phyloP scores from a whole-genome alignment of 1,140 invertebrate genomes.

The Temnothorax curvispinosus region DNA sequence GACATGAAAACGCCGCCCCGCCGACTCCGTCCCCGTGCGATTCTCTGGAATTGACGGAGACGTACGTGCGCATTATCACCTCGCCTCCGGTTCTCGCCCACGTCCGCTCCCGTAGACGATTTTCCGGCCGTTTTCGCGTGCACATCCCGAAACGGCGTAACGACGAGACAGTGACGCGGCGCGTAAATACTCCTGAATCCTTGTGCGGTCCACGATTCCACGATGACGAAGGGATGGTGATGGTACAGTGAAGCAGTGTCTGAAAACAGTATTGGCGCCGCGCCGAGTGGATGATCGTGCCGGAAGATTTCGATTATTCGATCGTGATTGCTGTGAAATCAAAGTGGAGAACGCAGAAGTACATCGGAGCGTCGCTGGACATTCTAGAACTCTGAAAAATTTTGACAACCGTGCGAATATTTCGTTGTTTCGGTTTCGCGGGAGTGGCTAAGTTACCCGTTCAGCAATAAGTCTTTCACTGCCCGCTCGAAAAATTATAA shows the following conservation, averaged over 20 bases:
- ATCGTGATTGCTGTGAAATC: background rate
- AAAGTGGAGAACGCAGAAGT: slow-evolving; percentile 1
- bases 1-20: slow-evolving; percentile 9
- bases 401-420: background rate
- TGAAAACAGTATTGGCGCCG: background rate
- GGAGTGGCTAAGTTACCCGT: background rate
- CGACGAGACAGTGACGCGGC: background rate
- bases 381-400: background rate
- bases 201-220: background rate
- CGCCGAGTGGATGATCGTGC: background rate
- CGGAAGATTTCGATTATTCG: slow-evolving; percentile 6
- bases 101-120: background rate
- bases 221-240: slow-evolving; percentile 21
- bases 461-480: slow-evolving; percentile 42
- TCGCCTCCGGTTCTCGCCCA: background rate
- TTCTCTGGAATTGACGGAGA: background rate
- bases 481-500: background rate
- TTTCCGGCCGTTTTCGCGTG: background rate
- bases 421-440: background rate
- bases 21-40: slow-evolving; percentile 2
- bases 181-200: background rate
- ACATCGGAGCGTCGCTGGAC: background rate
- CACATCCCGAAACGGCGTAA: background rate
- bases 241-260: slow-evolving; percentile 6
- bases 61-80: background rate